phyloP scores from a whole-genome alignment of 2,797 vertebrate species.

The Siniperca obscura region DNA sequence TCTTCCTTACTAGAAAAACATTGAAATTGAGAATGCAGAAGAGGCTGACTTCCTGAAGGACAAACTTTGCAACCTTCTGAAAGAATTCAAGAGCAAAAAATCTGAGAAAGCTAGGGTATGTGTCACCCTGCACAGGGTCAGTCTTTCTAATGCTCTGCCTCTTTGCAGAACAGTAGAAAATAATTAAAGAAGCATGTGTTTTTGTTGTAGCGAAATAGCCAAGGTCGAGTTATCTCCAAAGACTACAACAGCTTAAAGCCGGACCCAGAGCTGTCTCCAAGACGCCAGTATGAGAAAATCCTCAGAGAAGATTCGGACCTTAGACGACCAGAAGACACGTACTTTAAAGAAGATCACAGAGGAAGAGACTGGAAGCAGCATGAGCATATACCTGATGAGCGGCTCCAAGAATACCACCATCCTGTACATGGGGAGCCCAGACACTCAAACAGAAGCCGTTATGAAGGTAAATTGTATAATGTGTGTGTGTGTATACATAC shows the following conservation, averaged over 20 bases:
- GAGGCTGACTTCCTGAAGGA: constrained; percentile 85
- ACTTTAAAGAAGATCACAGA: constrained; percentile 45
- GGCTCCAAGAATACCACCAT: constrained; percentile 43
- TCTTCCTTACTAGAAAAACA: constrained; percentile 72
- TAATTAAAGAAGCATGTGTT: constrained; percentile 2
- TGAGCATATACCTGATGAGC: constrained; percentile 34
- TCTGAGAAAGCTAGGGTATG: constrained; percentile 69
- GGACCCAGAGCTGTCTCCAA: constrained; percentile 30
- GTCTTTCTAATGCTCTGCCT: not conserved
- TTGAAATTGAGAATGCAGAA: constrained; percentile 84
- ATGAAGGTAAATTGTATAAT: constrained; percentile 67
- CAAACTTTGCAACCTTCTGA: constrained; percentile 82
- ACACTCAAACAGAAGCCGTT: constrained; percentile 55
- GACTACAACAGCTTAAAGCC: constrained; percentile 62
- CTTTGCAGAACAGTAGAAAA: constrained; percentile 7
- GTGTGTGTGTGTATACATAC: no score
- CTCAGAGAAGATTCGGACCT: constrained; percentile 57
- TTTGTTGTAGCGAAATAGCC: constrained; percentile 59
- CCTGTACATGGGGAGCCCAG: constrained; percentile 22
- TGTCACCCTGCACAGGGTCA: not conserved
- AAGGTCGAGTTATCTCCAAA: constrained; percentile 33
- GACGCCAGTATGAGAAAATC: constrained; percentile 44
- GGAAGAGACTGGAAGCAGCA: constrained; percentile 49
- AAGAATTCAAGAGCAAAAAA: constrained; percentile 85
- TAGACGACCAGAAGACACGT: constrained; percentile 44